Evolutionary conservation across 2,888 invertebrate species (phyloP), one percentile per base, ranked within the genome.

Genomic region (Sesia bembeciformis): DNA sequence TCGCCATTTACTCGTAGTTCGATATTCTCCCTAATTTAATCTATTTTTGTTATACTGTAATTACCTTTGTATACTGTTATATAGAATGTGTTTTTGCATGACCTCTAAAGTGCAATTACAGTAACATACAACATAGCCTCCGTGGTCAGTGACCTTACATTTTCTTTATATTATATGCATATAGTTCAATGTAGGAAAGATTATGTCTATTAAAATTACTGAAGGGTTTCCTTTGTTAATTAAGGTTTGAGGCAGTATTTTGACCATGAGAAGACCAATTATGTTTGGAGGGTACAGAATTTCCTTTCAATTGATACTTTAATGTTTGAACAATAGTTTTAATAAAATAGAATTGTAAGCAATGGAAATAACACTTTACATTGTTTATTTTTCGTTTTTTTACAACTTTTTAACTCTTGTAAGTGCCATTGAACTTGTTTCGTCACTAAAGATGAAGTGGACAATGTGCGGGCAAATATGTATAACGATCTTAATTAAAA

Each of bases 141-240:
- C 56, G 56, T 61, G 60, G 57, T 56, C 59, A 61, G 52, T 56
- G 60, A 58, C 59, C 58, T 62, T 60, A 60, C 40, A 56, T 52
- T 56, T 52, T 51, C 59, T 58, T 62, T 60, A 60, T 41, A 56
- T 52, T 56, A 52, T 51, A 52, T 46, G 46, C 46, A 46, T 46
- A 23, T 23, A 46, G 46, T 55, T 57, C 56, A 57, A 57, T 56
- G 56, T 41, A 57, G 57, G 51, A 57, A 55, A 55, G 52, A 57
- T 57, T 54, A 55, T 43, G 38, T 39, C 39, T 50, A 50, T 50
- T 50, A 50, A 39, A 46, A 46, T 46, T 23, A 23, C 23, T 23
- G 46, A 46, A 46, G 46, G 46, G 46, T 46, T 46, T 46, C 8
- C 46, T 46, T 46, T 46, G 46, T 46, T 46, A 8, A 46, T 8